Conservation (phyloP, 2,113 vertebrate genomes). For the Ciconia maguari region DNA sequence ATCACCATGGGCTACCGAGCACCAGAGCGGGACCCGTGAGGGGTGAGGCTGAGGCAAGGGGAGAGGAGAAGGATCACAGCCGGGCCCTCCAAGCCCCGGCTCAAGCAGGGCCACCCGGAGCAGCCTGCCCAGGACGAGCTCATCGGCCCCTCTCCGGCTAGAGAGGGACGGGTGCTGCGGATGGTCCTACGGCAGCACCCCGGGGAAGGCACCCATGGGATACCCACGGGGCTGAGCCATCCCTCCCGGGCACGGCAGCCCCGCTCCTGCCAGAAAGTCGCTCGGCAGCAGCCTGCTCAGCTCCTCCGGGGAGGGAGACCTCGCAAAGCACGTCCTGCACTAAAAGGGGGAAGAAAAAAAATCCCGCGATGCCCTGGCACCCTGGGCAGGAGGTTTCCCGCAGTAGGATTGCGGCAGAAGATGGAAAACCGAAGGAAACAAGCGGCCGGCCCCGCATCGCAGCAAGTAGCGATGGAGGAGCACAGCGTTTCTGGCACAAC, state of each 20-base stretch:
- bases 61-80: background rate
- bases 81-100: background rate
- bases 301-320: background rate
- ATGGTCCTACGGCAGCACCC: background rate
- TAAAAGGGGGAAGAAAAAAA: background rate
- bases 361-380: background rate
- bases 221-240: background rate
- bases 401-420: background rate
- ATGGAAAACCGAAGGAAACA: no score
- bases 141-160: background rate
- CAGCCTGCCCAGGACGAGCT: background rate
- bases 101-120: background rate
- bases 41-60: background rate
- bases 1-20: no score
- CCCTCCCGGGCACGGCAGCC: background rate
- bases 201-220: fast-evolving
- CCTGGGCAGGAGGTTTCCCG: background rate
- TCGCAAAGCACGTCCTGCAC: background rate
- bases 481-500: background rate
- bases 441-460: background rate
- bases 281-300: background rate
- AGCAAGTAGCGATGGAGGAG: background rate
- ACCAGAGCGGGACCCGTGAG: background rate
- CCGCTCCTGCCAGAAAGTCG: background rate
- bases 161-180: background rate